Percentiles rank a stretch among this genome's conserved stretches.
phyloP scores from a whole-genome alignment of 2,113 vertebrate species.

The Pelvicachromis taeniatus region DNA sequence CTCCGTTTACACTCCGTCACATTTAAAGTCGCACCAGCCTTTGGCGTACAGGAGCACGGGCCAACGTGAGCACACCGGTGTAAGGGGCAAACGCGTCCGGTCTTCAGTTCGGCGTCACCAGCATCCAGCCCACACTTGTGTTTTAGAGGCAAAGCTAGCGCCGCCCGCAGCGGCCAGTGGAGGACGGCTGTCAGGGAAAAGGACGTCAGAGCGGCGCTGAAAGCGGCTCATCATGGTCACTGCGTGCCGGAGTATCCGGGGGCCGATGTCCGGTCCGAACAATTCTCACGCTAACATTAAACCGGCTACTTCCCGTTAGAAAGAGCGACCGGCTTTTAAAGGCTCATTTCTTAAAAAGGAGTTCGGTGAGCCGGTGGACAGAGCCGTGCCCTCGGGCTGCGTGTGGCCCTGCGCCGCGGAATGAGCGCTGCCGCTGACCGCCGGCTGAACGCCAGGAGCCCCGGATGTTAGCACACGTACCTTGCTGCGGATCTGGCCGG shows the following conservation, averaged over 20 bases:
- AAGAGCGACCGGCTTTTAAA: background rate
- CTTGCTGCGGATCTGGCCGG: conserved; percentile 94
- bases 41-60: accelerated
- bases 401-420: background rate
- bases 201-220: background rate
- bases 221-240: background rate
- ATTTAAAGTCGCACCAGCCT: background rate
- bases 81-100: accelerated
- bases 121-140: background rate
- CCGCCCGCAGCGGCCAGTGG: background rate
- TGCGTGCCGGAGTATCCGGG: background rate
- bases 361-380: background rate
- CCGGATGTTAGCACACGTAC: conserved; percentile 56
- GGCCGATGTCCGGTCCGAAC: accelerated
- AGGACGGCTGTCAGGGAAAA: background rate
- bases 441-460: too few relatives aligned
- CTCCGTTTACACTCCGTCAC: background rate
- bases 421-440: background rate
- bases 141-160: background rate
- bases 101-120: background rate
- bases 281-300: accelerated
- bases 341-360: background rate
- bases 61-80: accelerated
- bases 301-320: accelerated
- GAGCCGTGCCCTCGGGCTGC: background rate